Percentiles rank a stretch among this genome's conserved stretches.
phyloP scores from a whole-genome alignment of 2,888 invertebrate genomes.

The Gastracanthus pulcherrimus region DNA sequence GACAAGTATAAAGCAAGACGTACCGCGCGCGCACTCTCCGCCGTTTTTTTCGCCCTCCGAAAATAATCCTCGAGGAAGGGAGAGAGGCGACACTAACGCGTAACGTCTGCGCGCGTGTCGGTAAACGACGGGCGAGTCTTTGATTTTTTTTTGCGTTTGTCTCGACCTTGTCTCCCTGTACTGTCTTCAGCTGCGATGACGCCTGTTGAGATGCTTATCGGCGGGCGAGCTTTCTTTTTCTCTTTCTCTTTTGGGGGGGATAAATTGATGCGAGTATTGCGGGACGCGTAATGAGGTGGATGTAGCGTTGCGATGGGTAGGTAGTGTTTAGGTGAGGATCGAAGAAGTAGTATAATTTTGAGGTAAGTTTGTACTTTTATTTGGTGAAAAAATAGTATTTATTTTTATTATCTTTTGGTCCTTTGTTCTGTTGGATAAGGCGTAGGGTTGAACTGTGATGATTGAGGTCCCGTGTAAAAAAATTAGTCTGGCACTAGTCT shows the following conservation, averaged over 20 bases:
- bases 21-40: not conserved
- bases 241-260: not conserved
- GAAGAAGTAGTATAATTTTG: too few species aligned
- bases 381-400: too few species aligned
- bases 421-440: too few species aligned
- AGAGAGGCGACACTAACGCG: conserved; percentile 41
- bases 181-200: conserved; percentile 9
- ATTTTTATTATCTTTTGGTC: too few species aligned
- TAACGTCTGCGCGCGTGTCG: conserved; percentile 39
- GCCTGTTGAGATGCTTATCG: conserved; percentile 10
- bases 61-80: conserved; percentile 16
- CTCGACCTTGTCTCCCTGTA: not conserved
- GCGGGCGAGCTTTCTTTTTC: conserved; percentile 7
- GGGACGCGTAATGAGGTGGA: not conserved
- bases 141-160: conserved; percentile 29
- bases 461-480: too few species aligned
- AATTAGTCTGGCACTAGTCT: too few species aligned
- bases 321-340: too few species aligned
- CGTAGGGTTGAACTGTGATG: too few species aligned
- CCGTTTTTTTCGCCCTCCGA: conserved; percentile 7
- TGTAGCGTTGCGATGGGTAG: too few species aligned
- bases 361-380: too few species aligned
- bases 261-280: not conserved
- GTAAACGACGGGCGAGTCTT: conserved; percentile 36
- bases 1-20: not conserved